phyloP scores from a whole-genome alignment of 2,113 vertebrate genomes.

The Pelodiscus sinensis region DNA sequence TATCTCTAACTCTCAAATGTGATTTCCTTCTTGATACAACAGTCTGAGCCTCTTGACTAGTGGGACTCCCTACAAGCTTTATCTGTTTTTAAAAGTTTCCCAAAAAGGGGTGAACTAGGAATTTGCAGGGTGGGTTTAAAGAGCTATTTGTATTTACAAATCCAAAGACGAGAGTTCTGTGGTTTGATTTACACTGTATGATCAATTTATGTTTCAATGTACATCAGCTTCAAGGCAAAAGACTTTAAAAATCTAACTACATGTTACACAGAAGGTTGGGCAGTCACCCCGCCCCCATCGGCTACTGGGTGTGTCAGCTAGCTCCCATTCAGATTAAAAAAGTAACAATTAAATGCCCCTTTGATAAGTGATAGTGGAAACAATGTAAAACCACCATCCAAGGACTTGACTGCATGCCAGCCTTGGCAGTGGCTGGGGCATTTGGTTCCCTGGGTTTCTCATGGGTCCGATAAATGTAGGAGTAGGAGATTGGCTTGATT shows the following conservation, averaged over 20 bases:
- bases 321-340: neutral
- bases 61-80: neutral
- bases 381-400: neutral
- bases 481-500: neutral
- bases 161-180: neutral
- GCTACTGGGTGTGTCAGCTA: neutral
- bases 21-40: neutral
- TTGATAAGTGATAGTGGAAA: neutral
- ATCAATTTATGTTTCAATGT: neutral
- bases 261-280: neutral
- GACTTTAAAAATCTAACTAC: neutral
- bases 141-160: neutral
- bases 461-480: neutral
- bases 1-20: neutral
- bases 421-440: neutral
- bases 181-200: fast-evolving
- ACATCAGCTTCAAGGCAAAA: neutral
- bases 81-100: neutral
- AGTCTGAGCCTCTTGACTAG: neutral
- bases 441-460: neutral
- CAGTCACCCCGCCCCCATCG: neutral
- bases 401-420: neutral
- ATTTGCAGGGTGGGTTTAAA: neutral
- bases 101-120: neutral
- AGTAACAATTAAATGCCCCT: neutral